Percentiles rank a stretch among this genome's conserved stretches.
Conservation (phyloP, 2,888 invertebrate species). For the Eupithecia dodoneata region DNA sequence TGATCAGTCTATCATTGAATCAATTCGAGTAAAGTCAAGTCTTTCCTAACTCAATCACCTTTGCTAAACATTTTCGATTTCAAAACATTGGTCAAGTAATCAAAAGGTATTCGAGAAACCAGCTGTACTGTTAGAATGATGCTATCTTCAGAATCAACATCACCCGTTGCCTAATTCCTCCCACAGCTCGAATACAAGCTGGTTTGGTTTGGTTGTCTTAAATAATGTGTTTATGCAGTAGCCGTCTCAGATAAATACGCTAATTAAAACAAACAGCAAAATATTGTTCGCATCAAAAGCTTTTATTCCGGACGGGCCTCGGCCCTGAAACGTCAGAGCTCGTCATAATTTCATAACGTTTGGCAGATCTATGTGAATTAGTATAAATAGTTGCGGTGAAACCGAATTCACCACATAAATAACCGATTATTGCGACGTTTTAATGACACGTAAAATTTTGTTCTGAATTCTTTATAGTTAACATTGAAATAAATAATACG, state of each 20-base stretch:
- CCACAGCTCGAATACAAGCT: not conserved
- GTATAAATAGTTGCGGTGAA: conserved; percentile 51
- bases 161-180: not conserved
- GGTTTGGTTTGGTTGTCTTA: not conserved
- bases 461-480: conserved; percentile 49
- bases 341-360: conserved; percentile 54
- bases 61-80: no score
- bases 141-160: not conserved
- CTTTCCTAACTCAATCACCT: no score
- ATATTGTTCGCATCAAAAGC: conserved; percentile 48
- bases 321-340: conserved; percentile 37
- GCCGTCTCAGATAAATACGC: not conserved
- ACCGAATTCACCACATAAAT: conserved; percentile 60
- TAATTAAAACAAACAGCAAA: conserved; percentile 11
- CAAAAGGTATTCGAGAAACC: no score
- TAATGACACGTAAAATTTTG: conserved; percentile 54
- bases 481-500: conserved; percentile 43
- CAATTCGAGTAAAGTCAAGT: no score
- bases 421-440: conserved; percentile 62
- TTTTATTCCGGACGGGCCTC: conserved; percentile 39
- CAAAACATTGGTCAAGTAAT: no score
- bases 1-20: no score
- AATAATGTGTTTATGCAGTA: not conserved
- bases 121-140: no score
- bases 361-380: conserved; percentile 44